Evolutionary conservation across 2,113 vertebrate species (phyloP).

Genomic region (Thoracochromis brauschi): DNA sequence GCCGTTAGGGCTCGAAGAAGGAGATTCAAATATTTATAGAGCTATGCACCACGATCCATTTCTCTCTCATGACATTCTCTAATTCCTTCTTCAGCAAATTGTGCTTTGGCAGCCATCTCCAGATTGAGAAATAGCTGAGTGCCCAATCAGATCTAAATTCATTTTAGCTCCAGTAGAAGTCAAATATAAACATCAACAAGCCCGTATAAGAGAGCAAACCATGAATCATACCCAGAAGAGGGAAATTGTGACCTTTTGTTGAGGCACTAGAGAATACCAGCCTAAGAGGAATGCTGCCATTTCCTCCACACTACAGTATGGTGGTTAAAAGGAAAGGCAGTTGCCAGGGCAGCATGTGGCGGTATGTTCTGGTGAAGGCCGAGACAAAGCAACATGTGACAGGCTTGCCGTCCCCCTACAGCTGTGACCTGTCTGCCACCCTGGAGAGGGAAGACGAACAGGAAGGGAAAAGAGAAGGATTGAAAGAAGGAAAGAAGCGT

Average conservation of each 20-base stretch:
- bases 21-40: slow-evolving; percentile 73
- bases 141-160: slow-evolving; percentile 44
- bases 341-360: slow-evolving; percentile 45
- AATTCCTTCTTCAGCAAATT: slow-evolving; percentile 53
- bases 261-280: slow-evolving; percentile 34
- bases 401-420: slow-evolving; percentile 57
- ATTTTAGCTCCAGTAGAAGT: slow-evolving; percentile 38
- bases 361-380: slow-evolving; percentile 56
- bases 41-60: slow-evolving; percentile 38
- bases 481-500: not conserved
- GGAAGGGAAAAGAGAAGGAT: slow-evolving; percentile 9
- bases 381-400: slow-evolving; percentile 66
- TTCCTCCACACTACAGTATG: slow-evolving; percentile 54
- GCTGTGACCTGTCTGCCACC: slow-evolving; percentile 70
- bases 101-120: slow-evolving; percentile 42
- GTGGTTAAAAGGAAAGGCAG: slow-evolving; percentile 22
- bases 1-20: slow-evolving; percentile 40
- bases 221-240: slow-evolving; percentile 45
- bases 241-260: slow-evolving; percentile 57
- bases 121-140: slow-evolving; percentile 36
- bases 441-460: slow-evolving; percentile 23
- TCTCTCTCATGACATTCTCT: slow-evolving; percentile 55
- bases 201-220: slow-evolving; percentile 9
- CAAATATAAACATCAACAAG: slow-evolving; percentile 51
- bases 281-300: slow-evolving; percentile 3